phyloP scores from a whole-genome alignment of 2,113 vertebrate species.

The Gymnobelideus leadbeateri region DNA sequence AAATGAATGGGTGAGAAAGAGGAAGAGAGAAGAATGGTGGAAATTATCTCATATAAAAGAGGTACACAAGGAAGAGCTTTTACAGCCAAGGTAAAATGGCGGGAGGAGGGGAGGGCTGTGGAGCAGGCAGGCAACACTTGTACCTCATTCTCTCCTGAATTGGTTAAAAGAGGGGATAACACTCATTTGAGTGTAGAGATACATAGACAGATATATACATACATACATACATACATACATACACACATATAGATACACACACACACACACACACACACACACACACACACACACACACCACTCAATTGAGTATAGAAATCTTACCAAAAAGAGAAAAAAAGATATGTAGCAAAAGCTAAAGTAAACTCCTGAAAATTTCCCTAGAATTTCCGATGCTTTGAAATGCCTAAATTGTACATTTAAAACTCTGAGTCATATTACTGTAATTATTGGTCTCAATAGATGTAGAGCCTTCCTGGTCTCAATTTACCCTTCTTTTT shows the following conservation, averaged over 20 bases:
- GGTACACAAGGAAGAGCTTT: background rate
- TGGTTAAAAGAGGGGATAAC: background rate
- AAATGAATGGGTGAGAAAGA: background rate
- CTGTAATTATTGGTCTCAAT: too few relatives aligned
- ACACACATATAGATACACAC: too few relatives aligned
- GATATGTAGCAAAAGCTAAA: background rate
- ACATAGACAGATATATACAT: too few relatives aligned
- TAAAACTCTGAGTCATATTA: background rate
- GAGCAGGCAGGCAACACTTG: background rate
- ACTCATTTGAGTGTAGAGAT: too few relatives aligned
- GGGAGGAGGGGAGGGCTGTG: too few relatives aligned
- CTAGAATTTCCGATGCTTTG: background rate
- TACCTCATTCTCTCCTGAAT: background rate
- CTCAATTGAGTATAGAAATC: background rate
- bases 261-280: too few relatives aligned
- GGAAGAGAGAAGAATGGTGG: background rate
- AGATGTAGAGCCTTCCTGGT: too few relatives aligned
- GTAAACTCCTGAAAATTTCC: background rate
- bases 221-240: too few relatives aligned
- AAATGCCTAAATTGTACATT: background rate
- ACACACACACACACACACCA: too few relatives aligned
- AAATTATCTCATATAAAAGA: background rate
- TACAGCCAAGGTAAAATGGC: background rate
- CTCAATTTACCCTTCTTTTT: too few relatives aligned
- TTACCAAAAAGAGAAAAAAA: background rate